Evolutionary conservation across 2,113 vertebrate genomes (phyloP).

Genomic region (Scalopus aquaticus): DNA sequence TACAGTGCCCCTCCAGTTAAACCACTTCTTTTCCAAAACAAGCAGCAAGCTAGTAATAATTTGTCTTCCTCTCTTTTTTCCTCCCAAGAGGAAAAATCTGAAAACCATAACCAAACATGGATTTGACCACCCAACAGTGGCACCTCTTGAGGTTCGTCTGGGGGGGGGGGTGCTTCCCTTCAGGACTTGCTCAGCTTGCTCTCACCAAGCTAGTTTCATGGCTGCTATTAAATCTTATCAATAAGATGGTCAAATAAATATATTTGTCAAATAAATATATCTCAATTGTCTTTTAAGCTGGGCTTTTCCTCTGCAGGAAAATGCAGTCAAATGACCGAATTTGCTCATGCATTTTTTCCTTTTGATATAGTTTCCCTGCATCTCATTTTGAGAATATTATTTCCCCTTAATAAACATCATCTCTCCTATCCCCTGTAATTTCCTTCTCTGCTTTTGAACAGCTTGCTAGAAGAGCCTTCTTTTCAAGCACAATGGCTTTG

Average conservation of each 20-base stretch:
- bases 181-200: background rate
- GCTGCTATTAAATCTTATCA: constrained; percentile 20
- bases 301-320: constrained; percentile 10
- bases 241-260: background rate
- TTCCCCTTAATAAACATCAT: constrained; percentile 53
- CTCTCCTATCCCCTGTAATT: constrained; percentile 49
- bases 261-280: background rate
- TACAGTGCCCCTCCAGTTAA: background rate
- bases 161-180: background rate
- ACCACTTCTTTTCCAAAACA: constrained; percentile 24
- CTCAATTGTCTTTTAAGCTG: background rate
- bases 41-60: constrained; percentile 9
- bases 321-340: background rate
- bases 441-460: constrained; percentile 62
- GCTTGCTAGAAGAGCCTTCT: constrained; percentile 51
- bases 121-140: background rate
- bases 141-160: background rate
- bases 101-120: constrained; percentile 28
- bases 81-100: constrained; percentile 2
- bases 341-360: constrained; percentile 17
- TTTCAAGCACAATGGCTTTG: constrained; percentile 57
- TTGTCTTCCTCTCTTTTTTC: background rate
- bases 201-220: background rate
- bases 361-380: constrained; percentile 7
- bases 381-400: constrained; percentile 62